Conservation (phyloP, 2,113 vertebrate species). For the Rynchops niger region DNA sequence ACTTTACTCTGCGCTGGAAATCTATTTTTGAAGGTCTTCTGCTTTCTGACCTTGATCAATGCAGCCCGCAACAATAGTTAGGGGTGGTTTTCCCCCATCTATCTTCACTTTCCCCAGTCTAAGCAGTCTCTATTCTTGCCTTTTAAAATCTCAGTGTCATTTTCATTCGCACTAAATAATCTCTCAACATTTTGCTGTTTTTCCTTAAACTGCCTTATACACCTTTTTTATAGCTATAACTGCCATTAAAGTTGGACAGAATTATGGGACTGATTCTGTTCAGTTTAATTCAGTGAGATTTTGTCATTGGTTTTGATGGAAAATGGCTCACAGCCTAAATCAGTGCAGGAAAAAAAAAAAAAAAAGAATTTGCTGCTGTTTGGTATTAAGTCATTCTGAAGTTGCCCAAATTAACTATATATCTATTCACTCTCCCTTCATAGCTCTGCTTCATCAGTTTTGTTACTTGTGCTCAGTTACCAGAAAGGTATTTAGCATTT, state of each 20-base stretch:
- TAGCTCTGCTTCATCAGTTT: neutral
- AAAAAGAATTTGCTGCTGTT: neutral
- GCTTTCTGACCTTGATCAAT: neutral
- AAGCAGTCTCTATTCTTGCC: neutral
- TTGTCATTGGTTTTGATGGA: neutral
- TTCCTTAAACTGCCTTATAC: neutral
- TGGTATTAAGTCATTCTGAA: neutral
- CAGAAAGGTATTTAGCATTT: neutral
- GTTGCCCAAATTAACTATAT: neutral
- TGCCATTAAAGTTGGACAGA: neutral
- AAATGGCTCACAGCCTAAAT: neutral
- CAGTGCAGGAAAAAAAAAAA: neutral
- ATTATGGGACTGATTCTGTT: neutral
- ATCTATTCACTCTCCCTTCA: neutral
- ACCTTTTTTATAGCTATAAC: neutral
- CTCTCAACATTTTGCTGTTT: neutral
- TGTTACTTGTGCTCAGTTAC: neutral
- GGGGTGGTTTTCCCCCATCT: fast-evolving
- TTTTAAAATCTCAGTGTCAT: neutral
- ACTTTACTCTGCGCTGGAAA: neutral
- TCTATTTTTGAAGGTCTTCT: neutral
- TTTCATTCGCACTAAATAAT: neutral
- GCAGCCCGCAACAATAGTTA: neutral
- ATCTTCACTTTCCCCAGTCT: neutral
- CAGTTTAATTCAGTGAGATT: neutral